phyloP scores from a whole-genome alignment of 2,113 vertebrate species.

The Seriola rivoliana region DNA sequence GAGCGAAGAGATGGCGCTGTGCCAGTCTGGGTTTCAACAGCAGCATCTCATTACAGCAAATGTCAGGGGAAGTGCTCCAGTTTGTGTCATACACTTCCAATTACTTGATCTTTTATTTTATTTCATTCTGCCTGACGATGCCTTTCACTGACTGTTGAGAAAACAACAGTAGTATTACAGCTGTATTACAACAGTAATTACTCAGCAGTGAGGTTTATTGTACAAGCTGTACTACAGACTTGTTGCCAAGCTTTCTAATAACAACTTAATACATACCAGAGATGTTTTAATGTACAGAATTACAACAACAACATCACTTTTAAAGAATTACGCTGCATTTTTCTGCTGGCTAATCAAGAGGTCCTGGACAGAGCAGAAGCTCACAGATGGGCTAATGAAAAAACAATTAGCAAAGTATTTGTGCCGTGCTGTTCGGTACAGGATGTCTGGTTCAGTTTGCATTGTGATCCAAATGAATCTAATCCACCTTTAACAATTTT shows the following conservation, averaged over 20 bases:
- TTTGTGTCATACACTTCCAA: neutral
- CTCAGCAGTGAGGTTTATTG: neutral
- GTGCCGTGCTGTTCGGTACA: too few species aligned
- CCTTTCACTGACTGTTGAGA: neutral
- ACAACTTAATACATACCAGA: neutral
- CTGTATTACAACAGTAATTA: neutral
- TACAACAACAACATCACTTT: neutral
- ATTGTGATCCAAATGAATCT: too few species aligned
- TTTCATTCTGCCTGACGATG: neutral
- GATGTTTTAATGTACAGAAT: neutral
- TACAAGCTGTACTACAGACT: neutral
- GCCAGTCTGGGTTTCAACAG: conserved; percentile 5
- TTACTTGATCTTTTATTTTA: neutral
- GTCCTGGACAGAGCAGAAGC: neutral
- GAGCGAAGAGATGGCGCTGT: neutral
- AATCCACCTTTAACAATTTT: too few species aligned
- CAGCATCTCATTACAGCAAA: conserved; percentile 20
- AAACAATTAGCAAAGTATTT: too few species aligned
- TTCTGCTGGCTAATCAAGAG: neutral
- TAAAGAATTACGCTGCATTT: neutral
- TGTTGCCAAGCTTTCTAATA: neutral
- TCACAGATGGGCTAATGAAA: too few species aligned
- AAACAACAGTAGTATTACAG: neutral
- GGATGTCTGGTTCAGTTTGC: too few species aligned
- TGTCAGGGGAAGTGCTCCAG: neutral